Base-by-base conservation (phyloP, 2,888 invertebrate species). In the Cryptophagus acutangulus region DNA sequence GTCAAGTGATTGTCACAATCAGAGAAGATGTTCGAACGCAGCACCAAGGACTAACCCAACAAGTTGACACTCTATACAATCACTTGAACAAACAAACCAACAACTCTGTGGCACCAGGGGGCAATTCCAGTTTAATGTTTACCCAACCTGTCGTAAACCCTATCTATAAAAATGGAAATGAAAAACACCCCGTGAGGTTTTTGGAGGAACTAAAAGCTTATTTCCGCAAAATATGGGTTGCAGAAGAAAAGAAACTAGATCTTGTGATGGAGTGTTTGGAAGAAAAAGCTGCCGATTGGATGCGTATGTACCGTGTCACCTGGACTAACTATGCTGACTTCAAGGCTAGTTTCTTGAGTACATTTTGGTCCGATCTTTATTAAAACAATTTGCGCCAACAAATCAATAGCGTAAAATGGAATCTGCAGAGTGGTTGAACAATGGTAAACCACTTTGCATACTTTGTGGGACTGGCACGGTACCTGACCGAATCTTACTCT, bases 381-480 rank as follows among this genome's bases (percentile, higher is more conserved):
- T 36, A 41, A 17, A 29, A 33, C n/a, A 25, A 41, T 30, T 17
- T 41, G 4, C 3, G 41, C 3, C 41, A 20, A n/a, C 12, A 12
- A 3, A 15, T 41, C 2, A 36, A 25, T 14, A 31, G 31, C 2
- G 12, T 16, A 5, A 2, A 3, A 13, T 31, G 4, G 4, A 5
- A 3, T 16, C 9, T 31, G 9, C 3, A 3, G 2, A 13, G 2
- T 9, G 12, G 13, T 36, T 2, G 9, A 4, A 29, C 16, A 8
- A 42, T 42, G 42, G 29, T 6, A 13, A 34, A 38, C 13, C 38
- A 38, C 13, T 42, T 42, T 17, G 38, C 38, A 8, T 15, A 39
- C 9, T 33, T 16, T 17, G 18, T 34, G 9, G 33, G 38, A 2
- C 15, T 38, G 29, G 33, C 42, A 10, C 30, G 38, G 8, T 3